Base-by-base conservation (phyloP, 2,113 vertebrate genomes). In the Haliaeetus leucogaster region DNA sequence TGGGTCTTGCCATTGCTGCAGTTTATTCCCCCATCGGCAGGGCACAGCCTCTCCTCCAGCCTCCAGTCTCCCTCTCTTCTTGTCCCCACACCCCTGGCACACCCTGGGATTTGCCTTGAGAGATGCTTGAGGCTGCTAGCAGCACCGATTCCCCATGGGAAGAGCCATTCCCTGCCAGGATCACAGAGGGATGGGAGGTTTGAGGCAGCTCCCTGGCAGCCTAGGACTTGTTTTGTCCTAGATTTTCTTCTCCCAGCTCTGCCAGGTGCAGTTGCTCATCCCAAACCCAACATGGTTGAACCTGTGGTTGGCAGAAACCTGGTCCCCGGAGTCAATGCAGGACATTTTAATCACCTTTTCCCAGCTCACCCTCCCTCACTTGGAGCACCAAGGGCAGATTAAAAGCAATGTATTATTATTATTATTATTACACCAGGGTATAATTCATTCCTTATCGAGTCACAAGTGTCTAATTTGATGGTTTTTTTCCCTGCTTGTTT, bases 391-490 rank as follows among this genome's bases (percentile, higher is more conserved):
- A 77, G 71, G 45, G 26, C 29, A 26, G 32, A 34, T 86, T 42
- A 78, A 71, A 71, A 95, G 16, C 25, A 29, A 26, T 38, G 18
- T 56, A 34, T 29, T 70, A 74, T 34, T 53, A 73, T 73, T 73
- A 65, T n/a, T 73, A 65, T n/a, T 66, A 76, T 67, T 66, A 87
- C 8, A 30, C 21, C 15, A 62, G 42, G 32, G 7, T 81, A 16
- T 89, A 81, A 92, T 95, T 92, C 92, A 93, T 89, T 91, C 47
- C n/a, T 86, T 70, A 81, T 94, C 38, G 14, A 70, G 83, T 94
- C 74, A 85, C 62, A 90, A 61, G 74, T 82, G 66, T 47, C 63
- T 89, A 27, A 91, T 89, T 83, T 62, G 45, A 66, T 67, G 82
- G 11, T 0, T 14, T 70, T 92, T 67, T 78, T 30, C 30, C 43